Evolutionary conservation across 2,113 vertebrate species (phyloP).

Genomic region (Phodopus roborovskii): DNA sequence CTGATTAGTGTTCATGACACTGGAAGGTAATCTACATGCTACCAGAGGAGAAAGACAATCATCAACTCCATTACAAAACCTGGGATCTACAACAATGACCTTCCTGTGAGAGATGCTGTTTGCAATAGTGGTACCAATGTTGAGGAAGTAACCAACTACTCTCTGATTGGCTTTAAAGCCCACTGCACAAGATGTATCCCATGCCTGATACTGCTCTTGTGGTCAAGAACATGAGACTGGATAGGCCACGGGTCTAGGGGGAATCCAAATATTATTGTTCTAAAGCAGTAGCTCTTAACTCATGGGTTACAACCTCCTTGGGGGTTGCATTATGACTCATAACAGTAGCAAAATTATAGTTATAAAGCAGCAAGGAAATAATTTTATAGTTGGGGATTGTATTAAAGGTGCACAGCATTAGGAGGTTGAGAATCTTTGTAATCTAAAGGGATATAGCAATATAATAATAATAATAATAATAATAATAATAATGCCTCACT

Average conservation of each 20-base stretch:
- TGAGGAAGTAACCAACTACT: neutral
- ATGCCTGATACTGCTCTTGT: neutral
- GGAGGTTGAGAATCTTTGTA: neutral
- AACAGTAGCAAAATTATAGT: neutral
- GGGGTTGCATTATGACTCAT: neutral
- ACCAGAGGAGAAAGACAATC: neutral
- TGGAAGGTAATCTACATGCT: neutral
- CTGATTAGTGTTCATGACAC: neutral
- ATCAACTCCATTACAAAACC: neutral
- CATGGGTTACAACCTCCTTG: neutral
- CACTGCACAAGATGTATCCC: neutral
- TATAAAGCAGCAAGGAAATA: neutral
- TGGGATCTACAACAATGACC: neutral
- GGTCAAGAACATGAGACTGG: neutral
- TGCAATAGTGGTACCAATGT: neutral
- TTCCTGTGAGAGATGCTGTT: neutral
- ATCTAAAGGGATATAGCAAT: neutral
- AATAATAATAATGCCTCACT: too few species aligned
- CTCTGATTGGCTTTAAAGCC: neutral
- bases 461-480: too few species aligned
- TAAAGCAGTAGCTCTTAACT: neutral
- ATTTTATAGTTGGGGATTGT: neutral
- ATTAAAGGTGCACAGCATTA: neutral
- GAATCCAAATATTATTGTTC: neutral
- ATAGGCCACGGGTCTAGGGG: neutral